Percentiles rank a stretch among this genome's conserved stretches.
Evolutionary conservation across 2,888 invertebrate genomes (phyloP).

Genomic region (Pachliopta kotzebuea): DNA sequence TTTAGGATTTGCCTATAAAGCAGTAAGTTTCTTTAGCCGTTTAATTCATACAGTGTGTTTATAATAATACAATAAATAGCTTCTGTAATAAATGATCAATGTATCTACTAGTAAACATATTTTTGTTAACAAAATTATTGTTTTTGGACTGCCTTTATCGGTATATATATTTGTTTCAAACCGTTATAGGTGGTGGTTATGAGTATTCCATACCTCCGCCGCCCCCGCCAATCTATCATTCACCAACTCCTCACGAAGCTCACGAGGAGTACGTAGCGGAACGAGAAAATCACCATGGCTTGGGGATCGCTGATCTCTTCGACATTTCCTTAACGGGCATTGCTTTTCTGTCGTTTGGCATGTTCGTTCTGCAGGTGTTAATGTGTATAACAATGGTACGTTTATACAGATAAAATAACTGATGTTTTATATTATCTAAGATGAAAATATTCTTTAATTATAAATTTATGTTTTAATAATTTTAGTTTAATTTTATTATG

Average conservation of each 20-base stretch:
- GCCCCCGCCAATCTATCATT: slow-evolving; percentile 61
- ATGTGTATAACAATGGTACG: slow-evolving; percentile 86
- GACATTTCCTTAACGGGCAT: slow-evolving; percentile 90
- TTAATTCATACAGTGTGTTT: no score
- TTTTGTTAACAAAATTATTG: no score
- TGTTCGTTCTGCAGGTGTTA: slow-evolving; percentile 89
- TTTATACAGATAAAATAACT: slow-evolving; percentile 16
- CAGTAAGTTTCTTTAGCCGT: no score
- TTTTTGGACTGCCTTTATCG: no score
- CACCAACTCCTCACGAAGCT: slow-evolving; percentile 43
- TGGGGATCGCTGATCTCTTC: slow-evolving; percentile 86
- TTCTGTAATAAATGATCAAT: no score
- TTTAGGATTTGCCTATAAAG: no score
- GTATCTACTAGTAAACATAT: no score
- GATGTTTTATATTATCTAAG: background rate
- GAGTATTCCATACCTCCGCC: slow-evolving; percentile 74
- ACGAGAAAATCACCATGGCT: slow-evolving; percentile 77
- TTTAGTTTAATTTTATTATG: background rate
- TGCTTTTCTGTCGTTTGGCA: slow-evolving; percentile 89
- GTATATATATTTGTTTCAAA: background rate
- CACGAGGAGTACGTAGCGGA: slow-evolving; percentile 59
- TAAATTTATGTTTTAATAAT: background rate
- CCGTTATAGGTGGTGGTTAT: slow-evolving; percentile 60
- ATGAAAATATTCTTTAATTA: background rate
- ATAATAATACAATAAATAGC: no score